Percentiles rank a stretch among this genome's conserved stretches.
phyloP scores from a whole-genome alignment of 2,888 invertebrate species.

The Ceramica pisi region DNA sequence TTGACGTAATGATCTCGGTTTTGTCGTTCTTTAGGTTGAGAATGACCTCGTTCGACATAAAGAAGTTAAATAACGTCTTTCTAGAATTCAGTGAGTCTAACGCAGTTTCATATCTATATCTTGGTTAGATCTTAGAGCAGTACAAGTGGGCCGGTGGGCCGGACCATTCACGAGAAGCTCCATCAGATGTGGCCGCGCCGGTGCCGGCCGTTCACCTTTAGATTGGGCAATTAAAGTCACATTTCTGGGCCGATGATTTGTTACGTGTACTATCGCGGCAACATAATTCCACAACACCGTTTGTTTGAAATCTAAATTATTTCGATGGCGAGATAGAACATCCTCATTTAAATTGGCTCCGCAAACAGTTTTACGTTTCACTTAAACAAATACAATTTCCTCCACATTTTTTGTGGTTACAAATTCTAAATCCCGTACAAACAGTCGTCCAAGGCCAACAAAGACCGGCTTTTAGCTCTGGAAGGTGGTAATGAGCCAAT shows the following conservation, averaged over 20 bases:
- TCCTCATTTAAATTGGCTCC: conserved; percentile 55
- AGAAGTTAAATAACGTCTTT: conserved; percentile 59
- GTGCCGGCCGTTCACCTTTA: conserved; percentile 79
- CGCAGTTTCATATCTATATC: conserved; percentile 70
- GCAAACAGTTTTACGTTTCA: conserved; percentile 58
- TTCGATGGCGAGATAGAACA: conserved; percentile 46
- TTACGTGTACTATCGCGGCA: conserved; percentile 58
- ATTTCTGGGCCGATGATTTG: conserved; percentile 72
- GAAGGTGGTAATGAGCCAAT: conserved; percentile 79
- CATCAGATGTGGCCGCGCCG: conserved; percentile 72
- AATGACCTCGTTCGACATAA: conserved; percentile 30
- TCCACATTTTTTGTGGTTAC: conserved; percentile 63
- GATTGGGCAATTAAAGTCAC: conserved; percentile 78
- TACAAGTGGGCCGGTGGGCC: conserved; percentile 76
- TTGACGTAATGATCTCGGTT: conserved; percentile 50
- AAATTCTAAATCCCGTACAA: conserved; percentile 71
- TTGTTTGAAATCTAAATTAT: conserved; percentile 55
- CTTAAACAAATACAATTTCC: conserved; percentile 58
- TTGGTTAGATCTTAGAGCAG: conserved; percentile 66
- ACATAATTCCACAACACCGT: conserved; percentile 59
- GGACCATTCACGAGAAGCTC: conserved; percentile 83
- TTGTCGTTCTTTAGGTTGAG: conserved; percentile 35
- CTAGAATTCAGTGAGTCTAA: conserved; percentile 64
- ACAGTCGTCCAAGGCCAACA: conserved; percentile 73
- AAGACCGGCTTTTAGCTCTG: conserved; percentile 74